These are phyloP conservation scores for Aplochiton taeniatus DNA, from an alignment of 2,797 vertebrate genomes.

Conservation along the genomic window DNA sequence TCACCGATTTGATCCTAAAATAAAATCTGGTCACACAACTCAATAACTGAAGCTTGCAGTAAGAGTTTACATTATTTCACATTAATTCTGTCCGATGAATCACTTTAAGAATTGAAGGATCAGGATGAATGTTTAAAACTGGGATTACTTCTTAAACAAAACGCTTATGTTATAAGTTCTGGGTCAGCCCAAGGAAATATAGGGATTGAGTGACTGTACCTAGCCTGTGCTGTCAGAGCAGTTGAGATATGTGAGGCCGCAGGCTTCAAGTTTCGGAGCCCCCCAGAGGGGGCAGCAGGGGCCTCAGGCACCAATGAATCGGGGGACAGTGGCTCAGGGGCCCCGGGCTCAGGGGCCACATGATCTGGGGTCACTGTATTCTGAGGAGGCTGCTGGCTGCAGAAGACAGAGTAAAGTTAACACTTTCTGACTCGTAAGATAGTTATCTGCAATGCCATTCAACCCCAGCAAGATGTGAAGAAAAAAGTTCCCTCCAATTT, in stretches of 20 bases:
- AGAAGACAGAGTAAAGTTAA: slow-evolving; percentile 65
- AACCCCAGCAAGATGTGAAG: too few relatives aligned
- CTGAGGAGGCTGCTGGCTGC: slow-evolving; percentile 57
- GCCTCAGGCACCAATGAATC: slow-evolving; percentile 15
- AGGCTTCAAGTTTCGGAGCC: slow-evolving; percentile 68
- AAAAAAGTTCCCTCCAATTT: too few relatives aligned
- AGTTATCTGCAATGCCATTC: too few relatives aligned
- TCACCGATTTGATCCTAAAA: not conserved
- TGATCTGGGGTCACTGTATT: slow-evolving; percentile 21
- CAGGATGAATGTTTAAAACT: too few relatives aligned
- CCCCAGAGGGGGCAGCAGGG: slow-evolving; percentile 52
- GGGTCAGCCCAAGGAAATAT: slow-evolving; percentile 24
- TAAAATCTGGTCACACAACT: too few relatives aligned
- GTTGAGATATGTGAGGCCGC: slow-evolving; percentile 75
- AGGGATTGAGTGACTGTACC: slow-evolving; percentile 55
- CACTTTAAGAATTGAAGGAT: too few relatives aligned
- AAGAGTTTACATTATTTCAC: too few relatives aligned
- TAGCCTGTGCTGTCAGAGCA: slow-evolving; percentile 76
- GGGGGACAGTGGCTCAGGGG: slow-evolving; percentile 36
- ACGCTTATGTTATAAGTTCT: not conserved
- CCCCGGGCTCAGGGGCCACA: slow-evolving; percentile 19
- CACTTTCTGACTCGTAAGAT: slow-evolving; percentile 12
- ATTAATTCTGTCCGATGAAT: too few relatives aligned
- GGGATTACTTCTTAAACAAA: not conserved
- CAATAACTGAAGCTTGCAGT: too few relatives aligned